Percentiles rank a stretch among this genome's conserved stretches.
Conservation (phyloP, 1,140 invertebrate genomes). For the Vanessa atalanta region DNA sequence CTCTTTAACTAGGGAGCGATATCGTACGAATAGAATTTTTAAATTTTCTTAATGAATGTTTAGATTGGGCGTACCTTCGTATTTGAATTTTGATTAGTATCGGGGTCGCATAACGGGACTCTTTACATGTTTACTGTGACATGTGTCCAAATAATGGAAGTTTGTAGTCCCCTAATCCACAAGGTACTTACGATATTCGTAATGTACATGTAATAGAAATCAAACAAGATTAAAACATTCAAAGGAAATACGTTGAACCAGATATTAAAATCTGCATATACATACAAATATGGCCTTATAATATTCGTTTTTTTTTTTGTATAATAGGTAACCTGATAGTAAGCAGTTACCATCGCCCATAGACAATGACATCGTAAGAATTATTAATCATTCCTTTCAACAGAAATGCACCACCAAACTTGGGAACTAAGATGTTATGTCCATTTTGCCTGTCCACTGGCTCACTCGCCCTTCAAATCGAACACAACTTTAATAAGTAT, state of each 20-base stretch:
- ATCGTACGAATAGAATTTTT: conserved; percentile 57
- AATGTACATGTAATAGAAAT: conserved; percentile 7
- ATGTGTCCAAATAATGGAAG: conserved; percentile 68
- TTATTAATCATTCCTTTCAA: too few relatives aligned
- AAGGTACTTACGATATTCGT: neutral
- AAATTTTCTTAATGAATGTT: conserved; percentile 76
- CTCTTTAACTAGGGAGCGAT: conserved; percentile 62
- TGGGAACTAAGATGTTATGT: too few relatives aligned
- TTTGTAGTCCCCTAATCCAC: conserved; percentile 27
- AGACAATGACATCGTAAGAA: too few relatives aligned
- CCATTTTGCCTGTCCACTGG: too few relatives aligned
- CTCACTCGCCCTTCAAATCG: too few relatives aligned
- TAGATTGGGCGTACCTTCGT: conserved; percentile 69
- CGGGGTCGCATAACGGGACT: conserved; percentile 51
- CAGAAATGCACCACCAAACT: too few relatives aligned
- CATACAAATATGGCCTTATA: too few relatives aligned
- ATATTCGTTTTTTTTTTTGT: too few relatives aligned
- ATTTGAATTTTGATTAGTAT: conserved; percentile 73
- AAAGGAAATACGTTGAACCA: neutral
- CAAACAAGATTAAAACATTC: neutral
- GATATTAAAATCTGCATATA: too few relatives aligned
- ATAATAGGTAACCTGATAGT: too few relatives aligned
- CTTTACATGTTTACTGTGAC: conserved; percentile 57
- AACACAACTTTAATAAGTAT: too few relatives aligned
- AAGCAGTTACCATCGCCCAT: too few relatives aligned